These are phyloP conservation scores for Neria commutata DNA, from an alignment of 2,888 invertebrate species.

Conservation along the genomic window DNA sequence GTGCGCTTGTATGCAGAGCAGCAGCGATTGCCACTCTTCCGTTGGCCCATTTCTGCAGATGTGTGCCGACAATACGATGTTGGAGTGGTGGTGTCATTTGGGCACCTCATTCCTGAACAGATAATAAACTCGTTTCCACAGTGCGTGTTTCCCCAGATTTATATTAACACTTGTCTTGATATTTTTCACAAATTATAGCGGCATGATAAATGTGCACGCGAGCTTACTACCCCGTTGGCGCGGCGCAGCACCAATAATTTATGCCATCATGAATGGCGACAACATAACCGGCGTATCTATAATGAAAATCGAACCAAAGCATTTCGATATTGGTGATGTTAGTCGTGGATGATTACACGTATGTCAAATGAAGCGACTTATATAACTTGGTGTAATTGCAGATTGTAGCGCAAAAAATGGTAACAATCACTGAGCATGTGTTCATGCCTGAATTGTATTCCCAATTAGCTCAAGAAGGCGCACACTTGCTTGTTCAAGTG, in stretches of 20 bases:
- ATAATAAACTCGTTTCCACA: constrained; percentile 79
- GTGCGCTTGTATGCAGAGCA: constrained; percentile 72
- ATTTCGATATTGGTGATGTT: constrained; percentile 79
- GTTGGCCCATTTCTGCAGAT: constrained; percentile 70
- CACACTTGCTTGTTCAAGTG: constrained; percentile 70
- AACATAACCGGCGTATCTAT: constrained; percentile 80
- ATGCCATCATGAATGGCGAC: constrained; percentile 85
- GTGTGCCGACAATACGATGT: constrained; percentile 70
- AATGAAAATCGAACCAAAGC: constrained; percentile 82
- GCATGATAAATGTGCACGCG: constrained; percentile 93
- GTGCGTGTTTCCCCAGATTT: too few species aligned
- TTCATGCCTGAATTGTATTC: constrained; percentile 71
- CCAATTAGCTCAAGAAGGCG: constrained; percentile 72
- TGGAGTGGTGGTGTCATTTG: constrained; percentile 93
- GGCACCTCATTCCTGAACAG: constrained; percentile 81
- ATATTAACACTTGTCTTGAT: neutral
- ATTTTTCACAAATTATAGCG: constrained; percentile 64
- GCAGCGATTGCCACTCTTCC: constrained; percentile 67
- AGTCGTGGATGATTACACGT: constrained; percentile 30
- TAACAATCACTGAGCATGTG: constrained; percentile 66
- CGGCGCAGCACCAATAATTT: constrained; percentile 89
- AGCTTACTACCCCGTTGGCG: constrained; percentile 91
- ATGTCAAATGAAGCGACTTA: neutral
- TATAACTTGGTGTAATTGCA: constrained; percentile 27
- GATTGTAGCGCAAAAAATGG: constrained; percentile 64